Percentiles rank a stretch among this genome's conserved stretches.
Conservation (phyloP, 2,888 invertebrate species). For the Chrysina gloriosa region DNA sequence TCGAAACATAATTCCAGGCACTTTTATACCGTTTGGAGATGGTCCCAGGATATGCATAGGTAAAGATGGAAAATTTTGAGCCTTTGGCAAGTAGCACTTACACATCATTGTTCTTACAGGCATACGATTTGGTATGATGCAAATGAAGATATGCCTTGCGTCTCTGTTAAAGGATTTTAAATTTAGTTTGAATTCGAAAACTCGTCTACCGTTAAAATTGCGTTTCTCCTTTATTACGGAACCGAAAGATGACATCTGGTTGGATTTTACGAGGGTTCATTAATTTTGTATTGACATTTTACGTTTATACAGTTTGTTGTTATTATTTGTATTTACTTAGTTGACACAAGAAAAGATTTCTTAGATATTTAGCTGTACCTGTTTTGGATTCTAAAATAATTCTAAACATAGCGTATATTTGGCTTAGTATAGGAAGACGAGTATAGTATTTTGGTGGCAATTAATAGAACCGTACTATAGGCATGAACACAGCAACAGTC, state of each 20-base stretch:
- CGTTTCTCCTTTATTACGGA: constrained; percentile 42
- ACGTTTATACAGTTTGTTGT: no score
- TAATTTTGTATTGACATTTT: no score
- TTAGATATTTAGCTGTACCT: no score
- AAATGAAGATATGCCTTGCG: constrained; percentile 45
- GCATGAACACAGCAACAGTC: no score
- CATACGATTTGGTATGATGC: constrained; percentile 47
- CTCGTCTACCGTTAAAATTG: constrained; percentile 44
- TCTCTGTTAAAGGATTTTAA: constrained; percentile 42
- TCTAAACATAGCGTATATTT: no score
- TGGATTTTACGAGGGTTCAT: constrained; percentile 12
- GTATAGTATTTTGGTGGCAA: no score
- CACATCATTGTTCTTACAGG: constrained; percentile 41
- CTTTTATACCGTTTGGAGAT: constrained; percentile 55
- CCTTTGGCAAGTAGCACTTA: neutral
- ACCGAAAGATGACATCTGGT: constrained; percentile 44
- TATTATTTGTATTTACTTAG: no score
- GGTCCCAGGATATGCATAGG: constrained; percentile 56
- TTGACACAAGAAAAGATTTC: no score
- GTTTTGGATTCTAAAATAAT: no score
- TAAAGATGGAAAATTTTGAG: constrained; percentile 25
- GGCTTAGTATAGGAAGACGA: no score
- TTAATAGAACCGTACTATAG: no score
- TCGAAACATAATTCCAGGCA: constrained; percentile 49
- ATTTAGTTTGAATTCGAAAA: constrained; percentile 46